Conservation (phyloP, 2,888 invertebrate species). For the Eledona agricola region DNA sequence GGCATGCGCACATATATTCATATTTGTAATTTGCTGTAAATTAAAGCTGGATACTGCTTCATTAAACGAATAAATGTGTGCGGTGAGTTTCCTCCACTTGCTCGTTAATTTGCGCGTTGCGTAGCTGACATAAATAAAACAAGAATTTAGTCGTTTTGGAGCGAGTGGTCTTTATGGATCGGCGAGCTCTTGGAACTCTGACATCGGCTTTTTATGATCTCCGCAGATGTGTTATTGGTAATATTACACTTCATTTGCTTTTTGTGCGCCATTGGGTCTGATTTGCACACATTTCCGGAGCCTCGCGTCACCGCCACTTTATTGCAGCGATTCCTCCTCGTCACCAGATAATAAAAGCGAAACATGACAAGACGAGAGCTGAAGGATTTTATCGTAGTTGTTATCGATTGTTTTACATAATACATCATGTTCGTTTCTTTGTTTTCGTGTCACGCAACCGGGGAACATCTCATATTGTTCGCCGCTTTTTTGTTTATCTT, state of each 20-base stretch:
- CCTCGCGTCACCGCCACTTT: conserved; percentile 17
- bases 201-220: conserved; percentile 37
- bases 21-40: conserved; percentile 27
- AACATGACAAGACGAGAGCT: conserved; percentile 31
- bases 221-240: conserved; percentile 43
- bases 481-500: conserved; percentile 33
- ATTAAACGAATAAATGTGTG: conserved; percentile 6
- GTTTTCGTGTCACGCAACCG: conserved; percentile 33
- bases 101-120: not conserved
- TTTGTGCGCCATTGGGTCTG: conserved; percentile 34
- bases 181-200: conserved; percentile 23
- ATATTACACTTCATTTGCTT: conserved; percentile 45
- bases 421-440: conserved; percentile 32
- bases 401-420: conserved; percentile 38
- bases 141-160: conserved; percentile 15
- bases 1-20: conserved; percentile 10
- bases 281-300: conserved; percentile 37
- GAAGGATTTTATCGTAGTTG: conserved; percentile 32
- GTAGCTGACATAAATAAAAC: conserved; percentile 11
- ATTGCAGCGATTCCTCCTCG: conserved; percentile 28
- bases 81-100: not conserved
- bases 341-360: conserved; percentile 33
- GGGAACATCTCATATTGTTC: conserved; percentile 32
- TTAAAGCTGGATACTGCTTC: conserved; percentile 11
- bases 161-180: conserved; percentile 9